Conservation (phyloP, 2,113 vertebrate species). For the Raja brachyura region DNA sequence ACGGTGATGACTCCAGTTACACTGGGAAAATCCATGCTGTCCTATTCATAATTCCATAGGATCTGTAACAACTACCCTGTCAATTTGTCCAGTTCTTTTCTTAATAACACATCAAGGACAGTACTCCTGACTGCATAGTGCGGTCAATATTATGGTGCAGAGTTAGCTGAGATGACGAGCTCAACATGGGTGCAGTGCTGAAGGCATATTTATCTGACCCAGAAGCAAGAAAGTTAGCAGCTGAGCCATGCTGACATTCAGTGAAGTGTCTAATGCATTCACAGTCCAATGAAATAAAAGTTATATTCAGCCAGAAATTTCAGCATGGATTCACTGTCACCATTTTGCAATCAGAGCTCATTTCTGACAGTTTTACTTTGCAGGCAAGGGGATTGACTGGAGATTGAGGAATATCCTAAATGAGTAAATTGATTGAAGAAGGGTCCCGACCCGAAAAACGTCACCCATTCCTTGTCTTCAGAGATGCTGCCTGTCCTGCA, state of each 20-base stretch:
- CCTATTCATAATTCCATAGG: not conserved
- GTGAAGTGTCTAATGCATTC: not conserved
- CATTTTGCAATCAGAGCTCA: not conserved
- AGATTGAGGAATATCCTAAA: not conserved
- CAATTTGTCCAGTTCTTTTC: no score
- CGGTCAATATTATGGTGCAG: not conserved
- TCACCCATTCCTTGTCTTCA: no score
- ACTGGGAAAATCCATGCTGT: not conserved
- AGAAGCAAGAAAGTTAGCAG: not conserved
- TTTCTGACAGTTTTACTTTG: not conserved
- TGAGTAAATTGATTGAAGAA: no score
- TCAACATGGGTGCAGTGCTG: not conserved
- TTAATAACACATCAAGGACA: not conserved
- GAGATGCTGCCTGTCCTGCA: no score
- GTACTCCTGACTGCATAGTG: not conserved
- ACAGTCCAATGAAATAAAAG: not conserved
- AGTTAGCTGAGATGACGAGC: not conserved
- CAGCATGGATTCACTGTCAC: not conserved
- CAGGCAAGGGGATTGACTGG: not conserved
- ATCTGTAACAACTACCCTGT: not conserved
- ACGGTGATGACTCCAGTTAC: not conserved
- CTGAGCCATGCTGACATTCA: not conserved
- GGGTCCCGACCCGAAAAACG: no score
- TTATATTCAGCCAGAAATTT: not conserved
- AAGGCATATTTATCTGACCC: not conserved